Evolutionary conservation across 2,888 invertebrate species (phyloP).

Genomic region (Meloe dianella): DNA sequence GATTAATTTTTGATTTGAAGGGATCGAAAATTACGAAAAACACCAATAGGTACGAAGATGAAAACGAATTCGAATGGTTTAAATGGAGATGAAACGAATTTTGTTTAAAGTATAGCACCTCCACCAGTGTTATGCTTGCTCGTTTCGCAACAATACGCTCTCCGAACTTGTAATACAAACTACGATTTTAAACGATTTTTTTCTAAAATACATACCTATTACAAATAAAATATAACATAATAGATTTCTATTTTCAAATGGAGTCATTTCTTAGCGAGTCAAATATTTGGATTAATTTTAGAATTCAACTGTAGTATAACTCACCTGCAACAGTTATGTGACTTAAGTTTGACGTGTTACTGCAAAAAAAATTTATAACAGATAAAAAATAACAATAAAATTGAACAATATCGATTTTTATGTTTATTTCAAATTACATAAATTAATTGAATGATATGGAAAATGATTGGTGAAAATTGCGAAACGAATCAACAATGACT

Average conservation of each 20-base stretch:
- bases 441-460: too few relatives aligned
- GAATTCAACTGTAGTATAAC: neutral
- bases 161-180: too few relatives aligned
- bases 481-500: constrained; percentile 1
- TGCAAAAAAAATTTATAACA: neutral
- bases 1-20: neutral
- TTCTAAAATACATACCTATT: too few relatives aligned
- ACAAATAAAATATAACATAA: neutral
- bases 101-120: neutral
- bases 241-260: neutral
- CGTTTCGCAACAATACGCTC: too few relatives aligned
- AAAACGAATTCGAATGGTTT: neutral
- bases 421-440: neutral
- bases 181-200: too few relatives aligned
- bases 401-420: neutral
- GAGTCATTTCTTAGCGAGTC: neutral
- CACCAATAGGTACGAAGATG: neutral
- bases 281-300: constrained; percentile 7
- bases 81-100: neutral
- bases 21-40: neutral
- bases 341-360: neutral
- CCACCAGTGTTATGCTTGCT: too few relatives aligned
- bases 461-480: constrained; percentile 10
- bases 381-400: neutral
- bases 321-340: neutral